Evolutionary conservation across 1,140 invertebrate species (phyloP), one percentile per base, ranked within the genome.

Genomic region (Neodiprion lecontei): DNA sequence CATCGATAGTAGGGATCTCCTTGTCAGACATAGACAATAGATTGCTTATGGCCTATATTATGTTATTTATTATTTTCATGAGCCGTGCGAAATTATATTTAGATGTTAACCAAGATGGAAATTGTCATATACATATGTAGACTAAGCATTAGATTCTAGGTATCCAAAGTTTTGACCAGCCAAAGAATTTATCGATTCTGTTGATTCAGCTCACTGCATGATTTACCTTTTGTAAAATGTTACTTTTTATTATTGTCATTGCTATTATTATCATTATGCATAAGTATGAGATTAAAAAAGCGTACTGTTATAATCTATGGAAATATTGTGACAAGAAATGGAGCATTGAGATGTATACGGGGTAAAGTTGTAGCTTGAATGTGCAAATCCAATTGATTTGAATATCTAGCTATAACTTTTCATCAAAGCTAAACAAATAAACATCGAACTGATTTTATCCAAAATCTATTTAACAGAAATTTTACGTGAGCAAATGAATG

Each of bases 261-360:
- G 28, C 28, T 40, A 40, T 40, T 61, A 61, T 69, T 69, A 69
- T 69, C 21, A 69, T 69, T 69, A 69, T 47, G 23, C 21, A 69
- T 23, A 23, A 69, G 23, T 61, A 23, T 69, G 67, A 69, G 67
- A 69, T 69, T 69, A 69, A 7, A 69, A 69, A 47, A 11, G 67
- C 40, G 67, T 69, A 69, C 67, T 69, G 67, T 69, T 69, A 47
- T 69, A 69, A 69, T 47, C 17, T 69, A 69, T 47, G 67, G 12
- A 14, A 69, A 69, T 23, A 69, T 69, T 69, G 67, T 69, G 11
- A 69, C 67, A 47, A 69, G 67, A 69, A 23, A 23, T 47, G 67
- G 40, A 21, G 67, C 17, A 69, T 69, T 47, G 67, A 23, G 23
- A 47, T 65, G 4, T 40, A 40, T 40, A 40, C 28, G 28, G 28